Evolutionary conservation across 2,888 invertebrate genomes (phyloP), one percentile per base, ranked within the genome.

Genomic region (Spialia ferax): DNA sequence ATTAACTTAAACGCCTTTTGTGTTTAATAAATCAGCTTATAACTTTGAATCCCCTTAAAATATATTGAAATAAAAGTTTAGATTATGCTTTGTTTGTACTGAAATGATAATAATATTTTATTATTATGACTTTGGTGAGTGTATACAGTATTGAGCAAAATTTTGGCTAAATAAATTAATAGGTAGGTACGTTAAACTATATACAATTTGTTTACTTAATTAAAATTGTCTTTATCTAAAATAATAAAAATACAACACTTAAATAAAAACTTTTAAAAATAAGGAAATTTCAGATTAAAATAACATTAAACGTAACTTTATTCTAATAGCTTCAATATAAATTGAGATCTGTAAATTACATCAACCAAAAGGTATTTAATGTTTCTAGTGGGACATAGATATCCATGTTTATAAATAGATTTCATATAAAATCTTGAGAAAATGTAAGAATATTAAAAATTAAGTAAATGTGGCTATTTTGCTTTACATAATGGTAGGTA

Each of bases 41-140:
- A 11, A 45, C 6, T 18, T 45, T 6, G 22, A 11, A 35, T 35
- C 3, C 11, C 35, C 18, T 15, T 18, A 22, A 0, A 23, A 23
- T 18, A 26, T 35, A 32, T 13, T 38, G 18, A 56, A 22, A 65
- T 45, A 42, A 59, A 20, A 38, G 52, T 74, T 81, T 74, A 81
- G 23, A 90, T 91, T 90, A 92, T 91, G 91, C 87, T 78, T 82
- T 72, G 63, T 92, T 92, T 93, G 93, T 93, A 93, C 93, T 93
- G 91, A 89, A 85, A 87, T 86, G 88, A 55, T 55, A 54, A 77
- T 81, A 81, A 81, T 82, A 83, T 82, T 83, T 84, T 83, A 86
- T 83, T 87, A 91, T 89, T 88, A 92, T 89, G 91, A 93, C 93
- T 93, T 93, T 93, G 93, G 93, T 93, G 92, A 86, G 86, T 92